Conservation (phyloP, 2,888 invertebrate genomes). For the Palloptera scutellata region DNA sequence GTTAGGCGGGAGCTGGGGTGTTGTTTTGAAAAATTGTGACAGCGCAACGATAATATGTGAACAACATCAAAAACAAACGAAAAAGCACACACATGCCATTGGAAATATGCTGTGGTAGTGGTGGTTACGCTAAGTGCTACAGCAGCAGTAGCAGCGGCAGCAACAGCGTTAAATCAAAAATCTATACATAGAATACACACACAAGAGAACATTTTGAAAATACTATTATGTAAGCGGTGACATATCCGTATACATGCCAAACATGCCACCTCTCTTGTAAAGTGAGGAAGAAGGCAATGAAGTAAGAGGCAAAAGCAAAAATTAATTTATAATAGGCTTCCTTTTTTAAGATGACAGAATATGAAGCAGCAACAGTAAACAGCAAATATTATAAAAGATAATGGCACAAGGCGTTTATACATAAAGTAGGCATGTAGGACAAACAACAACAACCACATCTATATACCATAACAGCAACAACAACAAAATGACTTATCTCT, state of each 20-base stretch:
- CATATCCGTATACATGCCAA: no score
- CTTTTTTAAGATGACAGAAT: neutral
- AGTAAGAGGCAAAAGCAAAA: constrained; percentile 12
- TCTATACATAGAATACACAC: constrained; percentile 3
- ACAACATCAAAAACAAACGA: constrained; percentile 3
- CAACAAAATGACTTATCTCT: no score
- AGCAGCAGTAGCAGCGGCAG: constrained; percentile 23
- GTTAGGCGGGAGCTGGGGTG: constrained; percentile 28
- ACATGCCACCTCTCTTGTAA: no score
- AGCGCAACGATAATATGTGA: constrained; percentile 26
- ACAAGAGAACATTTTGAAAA: neutral
- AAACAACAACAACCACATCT: no score
- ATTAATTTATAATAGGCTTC: constrained; percentile 33
- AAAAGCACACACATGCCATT: constrained; percentile 9
- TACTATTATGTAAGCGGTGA: no score
- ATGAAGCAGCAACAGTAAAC: no score
- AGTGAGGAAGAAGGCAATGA: no score
- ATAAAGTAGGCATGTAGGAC: no score
- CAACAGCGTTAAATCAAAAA: constrained; percentile 52
- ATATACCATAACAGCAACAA: no score
- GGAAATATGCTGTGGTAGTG: neutral
- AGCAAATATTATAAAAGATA: no score
- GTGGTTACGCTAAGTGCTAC: neutral
- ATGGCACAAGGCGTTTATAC: no score
- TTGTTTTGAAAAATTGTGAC: constrained; percentile 48